A percentile compares a stretch with the other conserved stretches of the same genome.
phyloP scores from a whole-genome alignment of 2,888 invertebrate genomes.

The Plebejus argus region DNA sequence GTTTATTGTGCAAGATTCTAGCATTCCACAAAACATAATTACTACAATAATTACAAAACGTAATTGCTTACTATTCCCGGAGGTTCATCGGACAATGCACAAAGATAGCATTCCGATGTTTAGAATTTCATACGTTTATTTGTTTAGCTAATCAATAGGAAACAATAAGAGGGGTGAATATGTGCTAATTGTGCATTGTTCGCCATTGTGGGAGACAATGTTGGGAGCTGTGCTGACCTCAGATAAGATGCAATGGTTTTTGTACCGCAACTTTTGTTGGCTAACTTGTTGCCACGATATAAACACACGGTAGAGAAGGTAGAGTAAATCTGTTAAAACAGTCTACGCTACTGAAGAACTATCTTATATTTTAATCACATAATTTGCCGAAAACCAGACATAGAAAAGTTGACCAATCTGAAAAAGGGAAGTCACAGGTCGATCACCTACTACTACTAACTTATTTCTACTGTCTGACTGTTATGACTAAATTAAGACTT shows the following conservation, averaged over 20 bases:
- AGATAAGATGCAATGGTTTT: conserved; percentile 62
- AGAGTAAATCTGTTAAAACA: no score
- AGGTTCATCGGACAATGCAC: conserved; percentile 4
- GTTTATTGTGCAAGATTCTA: background rate
- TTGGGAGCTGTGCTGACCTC: conserved; percentile 72
- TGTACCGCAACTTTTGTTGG: conserved; percentile 41
- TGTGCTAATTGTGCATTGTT: conserved; percentile 72
- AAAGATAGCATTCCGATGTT: conserved; percentile 27
- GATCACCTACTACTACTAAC: no score
- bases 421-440: no score
- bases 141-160: conserved; percentile 52
- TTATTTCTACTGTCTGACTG: no score
- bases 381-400: no score
- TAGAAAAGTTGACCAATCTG: no score
- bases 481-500: no score
- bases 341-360: background rate
- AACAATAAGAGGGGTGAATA: conserved; percentile 65
- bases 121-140: conserved; percentile 46
- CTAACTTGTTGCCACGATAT: background rate
- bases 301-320: background rate
- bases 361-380: no score
- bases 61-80: background rate
- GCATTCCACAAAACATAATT: background rate
- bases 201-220: conserved; percentile 76
- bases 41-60: background rate